These are phyloP conservation scores for Onthophagus sagittarius DNA, from an alignment of 2,888 invertebrate species.

Conservation along the genomic window DNA sequence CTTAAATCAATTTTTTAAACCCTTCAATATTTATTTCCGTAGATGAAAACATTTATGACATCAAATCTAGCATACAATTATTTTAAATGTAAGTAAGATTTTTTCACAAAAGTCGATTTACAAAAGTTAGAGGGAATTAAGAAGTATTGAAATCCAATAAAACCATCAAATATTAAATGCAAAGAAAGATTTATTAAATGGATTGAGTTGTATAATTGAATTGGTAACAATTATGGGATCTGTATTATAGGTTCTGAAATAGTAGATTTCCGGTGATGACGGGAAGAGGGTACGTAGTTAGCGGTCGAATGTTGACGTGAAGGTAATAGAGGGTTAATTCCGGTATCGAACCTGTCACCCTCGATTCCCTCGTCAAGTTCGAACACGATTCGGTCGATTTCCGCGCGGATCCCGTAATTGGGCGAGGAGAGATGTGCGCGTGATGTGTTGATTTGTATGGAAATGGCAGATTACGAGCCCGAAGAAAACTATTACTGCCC, in stretches of 20 bases:
- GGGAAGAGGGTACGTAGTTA: background rate
- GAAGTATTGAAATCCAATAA: no score
- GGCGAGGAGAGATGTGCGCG: background rate
- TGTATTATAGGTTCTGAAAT: background rate
- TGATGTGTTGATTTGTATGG: constrained; percentile 10
- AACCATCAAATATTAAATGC: no score
- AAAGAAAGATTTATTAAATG: background rate
- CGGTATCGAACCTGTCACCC: background rate
- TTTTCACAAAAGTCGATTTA: no score
- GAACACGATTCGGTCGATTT: background rate
- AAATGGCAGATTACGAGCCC: constrained; percentile 20
- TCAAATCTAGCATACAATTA: no score
- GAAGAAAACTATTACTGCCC: constrained; percentile 21
- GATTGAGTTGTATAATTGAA: background rate
- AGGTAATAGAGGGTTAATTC: background rate
- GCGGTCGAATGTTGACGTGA: constrained; percentile 3
- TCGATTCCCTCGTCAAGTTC: background rate
- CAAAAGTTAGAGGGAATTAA: no score
- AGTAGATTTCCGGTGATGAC: background rate
- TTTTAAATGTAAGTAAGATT: no score
- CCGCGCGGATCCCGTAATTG: constrained; percentile 1
- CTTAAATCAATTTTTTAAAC: background rate
- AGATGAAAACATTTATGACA: no score
- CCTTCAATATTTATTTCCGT: background rate
- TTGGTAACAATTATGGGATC: background rate